phyloP scores from a whole-genome alignment of 2,797 vertebrate genomes.

The Lycodopsis pacificus region DNA sequence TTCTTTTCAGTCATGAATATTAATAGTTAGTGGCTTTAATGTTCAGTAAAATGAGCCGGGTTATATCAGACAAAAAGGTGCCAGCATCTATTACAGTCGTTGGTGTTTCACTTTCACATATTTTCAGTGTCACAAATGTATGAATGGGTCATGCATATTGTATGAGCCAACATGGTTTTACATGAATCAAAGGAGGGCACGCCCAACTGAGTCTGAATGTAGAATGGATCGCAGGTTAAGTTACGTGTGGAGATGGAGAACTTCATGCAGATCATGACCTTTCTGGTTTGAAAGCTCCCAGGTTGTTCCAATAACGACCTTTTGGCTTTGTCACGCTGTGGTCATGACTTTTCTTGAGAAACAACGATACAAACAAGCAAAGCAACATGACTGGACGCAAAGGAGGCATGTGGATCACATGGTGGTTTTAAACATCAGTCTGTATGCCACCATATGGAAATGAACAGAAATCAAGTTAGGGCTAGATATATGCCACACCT shows the following conservation, averaged over 20 bases:
- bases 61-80: not conserved
- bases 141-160: slow-evolving; percentile 6
- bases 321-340: slow-evolving; percentile 27
- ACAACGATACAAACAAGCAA: slow-evolving; percentile 52
- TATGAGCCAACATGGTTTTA: not conserved
- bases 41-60: not conserved
- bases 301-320: slow-evolving; percentile 38
- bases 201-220: not conserved
- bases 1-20: not conserved
- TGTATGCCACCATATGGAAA: slow-evolving; percentile 49
- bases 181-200: not conserved
- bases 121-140: slow-evolving; percentile 4
- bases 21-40: not conserved
- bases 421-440: slow-evolving; percentile 44
- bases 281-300: slow-evolving; percentile 44
- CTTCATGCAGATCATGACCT: slow-evolving; percentile 56
- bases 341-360: slow-evolving; percentile 45
- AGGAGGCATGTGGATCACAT: slow-evolving; percentile 7
- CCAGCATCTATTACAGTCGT: not conserved
- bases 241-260: slow-evolving; percentile 31
- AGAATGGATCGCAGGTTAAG: slow-evolving; percentile 24
- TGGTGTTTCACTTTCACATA: not conserved
- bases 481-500: slow-evolving; percentile 44
- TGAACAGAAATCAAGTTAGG: slow-evolving; percentile 52
- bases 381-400: slow-evolving; percentile 24